Evolutionary conservation across 2,113 vertebrate genomes (phyloP).

Genomic region (Rana temporaria): DNA sequence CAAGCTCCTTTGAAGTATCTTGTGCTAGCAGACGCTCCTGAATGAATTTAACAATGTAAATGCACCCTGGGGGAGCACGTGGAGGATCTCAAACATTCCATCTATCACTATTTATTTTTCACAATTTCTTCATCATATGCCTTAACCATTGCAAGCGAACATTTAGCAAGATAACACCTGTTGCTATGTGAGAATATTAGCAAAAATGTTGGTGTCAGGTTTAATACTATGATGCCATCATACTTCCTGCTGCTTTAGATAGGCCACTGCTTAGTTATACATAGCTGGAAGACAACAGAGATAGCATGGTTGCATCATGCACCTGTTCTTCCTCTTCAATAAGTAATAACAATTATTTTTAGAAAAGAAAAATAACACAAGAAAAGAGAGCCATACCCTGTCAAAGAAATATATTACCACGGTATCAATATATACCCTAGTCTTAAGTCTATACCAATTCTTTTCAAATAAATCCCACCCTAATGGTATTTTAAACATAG

Average conservation of each 20-base stretch:
- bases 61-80: constrained; percentile 67
- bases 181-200: background rate
- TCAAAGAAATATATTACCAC: no score
- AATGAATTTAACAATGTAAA: constrained; percentile 66
- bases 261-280: background rate
- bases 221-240: background rate
- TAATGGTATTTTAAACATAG: no score
- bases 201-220: constrained; percentile 9
- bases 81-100: constrained; percentile 42
- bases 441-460: no score
- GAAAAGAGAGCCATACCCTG: no score
- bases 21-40: constrained; percentile 63
- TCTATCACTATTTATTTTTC: constrained; percentile 57
- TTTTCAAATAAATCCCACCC: no score
- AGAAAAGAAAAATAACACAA: no score
- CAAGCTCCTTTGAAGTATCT: constrained; percentile 72
- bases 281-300: background rate
- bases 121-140: constrained; percentile 52
- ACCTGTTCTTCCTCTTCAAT: no score
- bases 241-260: background rate
- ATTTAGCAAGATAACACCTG: constrained; percentile 15
- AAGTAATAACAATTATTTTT: no score
- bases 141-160: constrained; percentile 32
- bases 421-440: no score
- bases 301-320: background rate